A percentile compares a stretch with the other conserved stretches of the same genome.
These are phyloP conservation scores for Mermis nigrescens DNA, from an alignment of 2,888 invertebrate species.

Conservation along the genomic window DNA sequence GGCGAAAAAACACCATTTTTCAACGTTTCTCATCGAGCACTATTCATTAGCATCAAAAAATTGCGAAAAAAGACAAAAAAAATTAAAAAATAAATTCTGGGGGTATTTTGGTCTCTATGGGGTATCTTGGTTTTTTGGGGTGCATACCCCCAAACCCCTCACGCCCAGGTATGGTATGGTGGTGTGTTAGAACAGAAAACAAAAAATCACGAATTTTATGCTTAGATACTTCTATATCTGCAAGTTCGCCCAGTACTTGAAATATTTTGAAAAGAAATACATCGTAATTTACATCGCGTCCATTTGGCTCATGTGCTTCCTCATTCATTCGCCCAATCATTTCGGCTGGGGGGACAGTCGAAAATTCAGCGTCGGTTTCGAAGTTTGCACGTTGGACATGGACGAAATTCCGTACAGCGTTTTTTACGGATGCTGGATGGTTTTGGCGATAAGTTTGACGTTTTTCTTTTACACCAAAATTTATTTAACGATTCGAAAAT, in stretches of 20 bases:
- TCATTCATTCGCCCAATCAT: constrained; percentile 18
- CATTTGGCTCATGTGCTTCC: background rate
- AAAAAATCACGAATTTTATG: background rate
- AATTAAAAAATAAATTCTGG: no score
- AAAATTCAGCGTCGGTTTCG: background rate
- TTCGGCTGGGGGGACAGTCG: constrained; percentile 18
- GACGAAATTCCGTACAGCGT: constrained; percentile 23
- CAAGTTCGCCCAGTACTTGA: background rate
- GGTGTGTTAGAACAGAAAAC: no score
- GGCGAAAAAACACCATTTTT: no score
- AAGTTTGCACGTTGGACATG: constrained; percentile 18
- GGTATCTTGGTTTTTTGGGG: no score
- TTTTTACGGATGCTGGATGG: constrained; percentile 19
- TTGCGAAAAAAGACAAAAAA: no score
- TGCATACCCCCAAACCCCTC: no score
- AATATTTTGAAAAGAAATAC: background rate
- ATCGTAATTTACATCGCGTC: background rate
- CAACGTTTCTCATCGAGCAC: no score
- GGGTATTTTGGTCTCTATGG: no score
- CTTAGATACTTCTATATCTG: constrained; percentile 6
- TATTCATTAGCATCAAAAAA: no score
- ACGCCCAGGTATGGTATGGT: no score
- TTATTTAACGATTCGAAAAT: constrained; percentile 14
- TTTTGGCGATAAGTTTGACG: constrained; percentile 18
- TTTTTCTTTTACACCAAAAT: constrained; percentile 18